Conservation (phyloP, 2,797 vertebrate species). For the Remorina albescens region DNA sequence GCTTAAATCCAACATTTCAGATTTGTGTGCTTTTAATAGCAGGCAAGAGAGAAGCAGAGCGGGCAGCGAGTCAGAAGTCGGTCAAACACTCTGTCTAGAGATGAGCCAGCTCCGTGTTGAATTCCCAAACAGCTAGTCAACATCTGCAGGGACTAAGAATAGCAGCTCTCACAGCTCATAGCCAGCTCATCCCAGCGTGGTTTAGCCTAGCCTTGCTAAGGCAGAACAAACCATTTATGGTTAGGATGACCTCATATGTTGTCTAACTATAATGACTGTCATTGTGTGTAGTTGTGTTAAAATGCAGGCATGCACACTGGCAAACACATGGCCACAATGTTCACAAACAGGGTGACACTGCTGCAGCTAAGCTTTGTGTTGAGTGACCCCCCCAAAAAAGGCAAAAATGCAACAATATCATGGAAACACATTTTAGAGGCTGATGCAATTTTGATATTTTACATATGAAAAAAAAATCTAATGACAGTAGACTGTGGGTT, state of each 20-base stretch:
- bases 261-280: not conserved
- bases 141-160: slow-evolving; percentile 43
- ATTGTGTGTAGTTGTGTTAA: not conserved
- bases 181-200: not conserved
- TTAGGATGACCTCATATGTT: not conserved
- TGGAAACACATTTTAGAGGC: too few species aligned
- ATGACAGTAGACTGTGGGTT: too few species aligned
- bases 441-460: too few species aligned
- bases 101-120: slow-evolving; percentile 23
- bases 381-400: too few species aligned
- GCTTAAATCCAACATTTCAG: not conserved
- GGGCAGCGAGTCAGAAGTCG: slow-evolving; percentile 32
- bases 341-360: too few species aligned
- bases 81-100: slow-evolving; percentile 15
- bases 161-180: slow-evolving; percentile 33
- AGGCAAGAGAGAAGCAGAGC: not conserved
- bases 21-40: not conserved
- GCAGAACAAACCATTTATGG: not conserved
- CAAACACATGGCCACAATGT: not conserved
- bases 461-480: too few species aligned
- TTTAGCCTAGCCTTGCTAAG: not conserved
- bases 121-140: slow-evolving; percentile 36
- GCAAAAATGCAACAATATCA: too few species aligned
- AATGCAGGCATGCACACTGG: not conserved
- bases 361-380: not conserved